Conservation (phyloP, 1,140 invertebrate genomes). For the Drosophila varians region DNA sequence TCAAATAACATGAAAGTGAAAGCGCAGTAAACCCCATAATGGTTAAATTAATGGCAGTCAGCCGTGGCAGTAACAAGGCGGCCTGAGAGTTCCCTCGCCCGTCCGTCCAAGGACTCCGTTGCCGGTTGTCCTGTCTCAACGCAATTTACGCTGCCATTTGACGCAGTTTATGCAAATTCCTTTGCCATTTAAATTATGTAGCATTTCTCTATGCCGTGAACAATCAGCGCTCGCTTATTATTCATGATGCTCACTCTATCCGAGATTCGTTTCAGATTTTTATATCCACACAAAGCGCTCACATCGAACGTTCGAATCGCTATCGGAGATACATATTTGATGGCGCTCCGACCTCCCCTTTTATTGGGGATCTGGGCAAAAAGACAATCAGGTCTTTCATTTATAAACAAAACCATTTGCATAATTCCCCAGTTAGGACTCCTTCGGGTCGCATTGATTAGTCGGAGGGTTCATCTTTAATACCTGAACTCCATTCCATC, state of each 20-base stretch:
- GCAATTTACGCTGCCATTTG: slow-evolving; percentile 57
- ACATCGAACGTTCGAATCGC: slow-evolving; percentile 20
- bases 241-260: slow-evolving; percentile 60
- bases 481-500: slow-evolving; percentile 33
- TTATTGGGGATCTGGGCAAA: neutral
- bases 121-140: slow-evolving; percentile 34
- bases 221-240: slow-evolving; percentile 74
- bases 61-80: slow-evolving; percentile 14
- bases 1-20: slow-evolving; percentile 78
- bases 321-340: slow-evolving; percentile 47
- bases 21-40: slow-evolving; percentile 73
- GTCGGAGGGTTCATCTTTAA: slow-evolving; percentile 38
- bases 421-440: slow-evolving; percentile 62
- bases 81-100: too few species aligned
- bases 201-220: slow-evolving; percentile 24
- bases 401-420: slow-evolving; percentile 71
- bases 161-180: slow-evolving; percentile 67
- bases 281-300: slow-evolving; percentile 49
- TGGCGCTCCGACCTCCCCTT: slow-evolving; percentile 18
- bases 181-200: slow-evolving; percentile 63
- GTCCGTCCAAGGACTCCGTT: slow-evolving; percentile 26
- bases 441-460: slow-evolving; percentile 51
- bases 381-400: slow-evolving; percentile 72
- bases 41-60: slow-evolving; percentile 73
- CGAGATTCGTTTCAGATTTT: slow-evolving; percentile 65